phyloP scores from a whole-genome alignment of 1,140 invertebrate genomes.

The Drosophila bifasciata region DNA sequence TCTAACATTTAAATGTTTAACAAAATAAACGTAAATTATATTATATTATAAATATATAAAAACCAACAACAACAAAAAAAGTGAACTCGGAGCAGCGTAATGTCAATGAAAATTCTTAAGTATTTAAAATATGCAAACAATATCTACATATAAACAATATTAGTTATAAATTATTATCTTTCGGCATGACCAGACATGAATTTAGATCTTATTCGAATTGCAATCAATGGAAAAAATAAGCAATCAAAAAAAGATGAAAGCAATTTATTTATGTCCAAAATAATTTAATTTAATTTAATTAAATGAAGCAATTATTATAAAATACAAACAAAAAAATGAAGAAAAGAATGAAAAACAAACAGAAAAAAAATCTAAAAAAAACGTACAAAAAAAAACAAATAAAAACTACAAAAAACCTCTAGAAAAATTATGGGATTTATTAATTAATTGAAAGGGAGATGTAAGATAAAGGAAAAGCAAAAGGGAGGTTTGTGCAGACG shows the following conservation, averaged over 20 bases:
- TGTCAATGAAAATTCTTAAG: conserved; percentile 20
- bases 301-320: conserved; percentile 14
- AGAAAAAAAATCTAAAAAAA: conserved; percentile 16
- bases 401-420: conserved; percentile 33
- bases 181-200: conserved; percentile 10
- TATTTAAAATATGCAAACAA: conserved; percentile 36
- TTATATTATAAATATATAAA: conserved; percentile 42
- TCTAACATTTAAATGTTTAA: conserved; percentile 3
- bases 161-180: conserved; percentile 27
- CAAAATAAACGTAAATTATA: conserved; percentile 14
- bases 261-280: conserved; percentile 24
- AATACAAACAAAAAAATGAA: conserved; percentile 10
- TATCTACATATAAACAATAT: conserved; percentile 8
- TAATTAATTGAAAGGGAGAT: too few relatives aligned
- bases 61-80: too few relatives aligned
- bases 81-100: neutral
- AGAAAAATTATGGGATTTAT: neutral
- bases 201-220: conserved; percentile 36
- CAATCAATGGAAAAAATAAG: conserved; percentile 24
- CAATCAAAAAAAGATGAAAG: conserved; percentile 8
- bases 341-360: conserved; percentile 30
- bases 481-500: too few relatives aligned
- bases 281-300: conserved; percentile 26
- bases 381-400: conserved; percentile 29
- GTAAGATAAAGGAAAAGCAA: too few relatives aligned